A percentile compares a stretch with the other conserved stretches of the same genome.
These are phyloP conservation scores for Argyra leucocephala DNA, from an alignment of 2,888 invertebrate genomes.

Conservation along the genomic window DNA sequence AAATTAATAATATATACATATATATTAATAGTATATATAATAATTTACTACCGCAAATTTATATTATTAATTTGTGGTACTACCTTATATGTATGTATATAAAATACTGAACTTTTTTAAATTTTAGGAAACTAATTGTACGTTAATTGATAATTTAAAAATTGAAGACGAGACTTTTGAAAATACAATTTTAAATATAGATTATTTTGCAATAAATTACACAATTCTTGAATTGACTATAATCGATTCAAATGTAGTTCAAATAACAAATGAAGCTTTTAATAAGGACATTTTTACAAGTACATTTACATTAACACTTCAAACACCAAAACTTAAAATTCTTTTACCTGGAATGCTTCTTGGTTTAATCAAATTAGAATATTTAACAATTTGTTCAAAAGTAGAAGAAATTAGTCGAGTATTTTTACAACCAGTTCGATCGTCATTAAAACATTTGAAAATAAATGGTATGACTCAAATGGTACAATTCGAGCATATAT, in stretches of 20 bases:
- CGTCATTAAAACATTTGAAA: slow-evolving; percentile 28
- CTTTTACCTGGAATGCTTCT: slow-evolving; percentile 31
- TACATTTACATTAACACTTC: slow-evolving; percentile 26
- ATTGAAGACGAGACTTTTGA: slow-evolving; percentile 26
- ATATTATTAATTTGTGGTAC: slow-evolving; percentile 23
- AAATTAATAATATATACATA: too few relatives aligned
- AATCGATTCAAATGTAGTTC: slow-evolving; percentile 22
- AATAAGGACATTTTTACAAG: slow-evolving; percentile 29
- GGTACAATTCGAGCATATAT: slow-evolving; percentile 25
- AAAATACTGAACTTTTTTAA: slow-evolving; percentile 17
- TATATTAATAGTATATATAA: too few relatives aligned
- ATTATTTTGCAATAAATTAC: slow-evolving; percentile 24
- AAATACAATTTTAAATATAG: slow-evolving; percentile 19
- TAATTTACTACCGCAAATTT: slow-evolving; percentile 20
- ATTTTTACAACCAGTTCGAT: slow-evolving; percentile 35
- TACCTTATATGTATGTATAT: slow-evolving; percentile 18
- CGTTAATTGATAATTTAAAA: slow-evolving; percentile 22
- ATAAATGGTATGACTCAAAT: slow-evolving; percentile 27
- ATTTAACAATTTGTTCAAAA: slow-evolving; percentile 28
- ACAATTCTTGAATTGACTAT: slow-evolving; percentile 28
- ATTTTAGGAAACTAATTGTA: slow-evolving; percentile 23
- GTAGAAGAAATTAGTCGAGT: slow-evolving; percentile 26
- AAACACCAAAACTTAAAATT: slow-evolving; percentile 23
- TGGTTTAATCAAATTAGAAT: slow-evolving; percentile 30
- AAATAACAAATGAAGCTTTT: slow-evolving; percentile 31